phyloP scores from a whole-genome alignment of 2,888 invertebrate genomes.

The Callyntrura sp. region DNA sequence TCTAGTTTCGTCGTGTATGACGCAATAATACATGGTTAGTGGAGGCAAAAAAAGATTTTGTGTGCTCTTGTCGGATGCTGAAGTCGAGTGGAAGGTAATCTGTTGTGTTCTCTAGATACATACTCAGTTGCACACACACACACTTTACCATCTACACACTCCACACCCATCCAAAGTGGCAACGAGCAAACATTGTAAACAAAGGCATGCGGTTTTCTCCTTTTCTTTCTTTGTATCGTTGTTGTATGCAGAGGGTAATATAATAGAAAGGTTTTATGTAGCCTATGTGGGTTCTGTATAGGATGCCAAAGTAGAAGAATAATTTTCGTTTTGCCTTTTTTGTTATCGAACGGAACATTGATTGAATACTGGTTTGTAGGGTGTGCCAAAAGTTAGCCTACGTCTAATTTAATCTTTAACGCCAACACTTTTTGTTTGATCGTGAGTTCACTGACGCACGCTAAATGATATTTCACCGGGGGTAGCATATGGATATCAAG shows the following conservation, averaged over 20 bases:
- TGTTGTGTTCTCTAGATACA: conserved; percentile 7
- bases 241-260: not conserved
- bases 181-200: conserved; percentile 12
- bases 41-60: not conserved
- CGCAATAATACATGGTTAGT: not conserved
- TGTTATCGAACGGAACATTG: too few species aligned
- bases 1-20: not conserved
- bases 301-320: too few species aligned
- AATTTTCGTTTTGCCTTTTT: too few species aligned
- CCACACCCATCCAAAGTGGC: not conserved
- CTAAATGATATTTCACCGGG: too few species aligned
- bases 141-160: not conserved
- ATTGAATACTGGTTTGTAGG: too few species aligned
- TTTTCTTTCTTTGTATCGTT: not conserved
- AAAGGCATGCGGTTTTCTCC: not conserved
- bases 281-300: not conserved
- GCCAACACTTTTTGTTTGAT: too few species aligned
- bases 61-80: conserved; percentile 38
- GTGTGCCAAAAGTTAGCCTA: too few species aligned
- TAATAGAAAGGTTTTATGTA: not conserved
- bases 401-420: too few species aligned
- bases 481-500: too few species aligned
- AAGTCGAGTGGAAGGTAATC: conserved; percentile 27
- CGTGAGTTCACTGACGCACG: too few species aligned
- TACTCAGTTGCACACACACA: not conserved